Conservation (phyloP, 1,140 invertebrate genomes). For the Bicyclus anynana region DNA sequence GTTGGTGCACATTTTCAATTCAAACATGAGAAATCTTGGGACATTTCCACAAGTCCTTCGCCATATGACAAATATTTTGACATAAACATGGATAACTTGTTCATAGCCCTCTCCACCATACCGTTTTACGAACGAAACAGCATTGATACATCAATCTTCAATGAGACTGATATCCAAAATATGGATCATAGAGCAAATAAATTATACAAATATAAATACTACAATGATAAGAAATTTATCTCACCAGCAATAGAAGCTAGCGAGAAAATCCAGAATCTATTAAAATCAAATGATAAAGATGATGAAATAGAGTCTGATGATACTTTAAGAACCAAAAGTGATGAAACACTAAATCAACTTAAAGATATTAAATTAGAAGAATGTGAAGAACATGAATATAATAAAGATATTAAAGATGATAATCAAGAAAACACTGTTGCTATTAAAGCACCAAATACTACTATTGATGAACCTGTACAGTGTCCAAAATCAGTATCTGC, state of each 20-base stretch:
- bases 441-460: neutral
- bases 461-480: too few species aligned
- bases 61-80: conserved; percentile 70
- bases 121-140: conserved; percentile 69
- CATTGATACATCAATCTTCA: conserved; percentile 52
- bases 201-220: conserved; percentile 69
- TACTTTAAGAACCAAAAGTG: neutral
- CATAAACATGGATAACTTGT: conserved; percentile 61
- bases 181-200: conserved; percentile 65
- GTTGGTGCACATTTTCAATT: conserved; percentile 75
- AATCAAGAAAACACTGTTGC: conserved; percentile 2
- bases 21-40: conserved; percentile 75
- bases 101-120: conserved; percentile 50
- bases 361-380: conserved; percentile 10
- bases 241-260: conserved; percentile 53
- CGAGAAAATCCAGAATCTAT: conserved; percentile 15
- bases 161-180: conserved; percentile 50
- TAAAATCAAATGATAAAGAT: conserved; percentile 21
- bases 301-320: conserved; percentile 1
- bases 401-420: neutral
- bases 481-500: neutral
- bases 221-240: conserved; percentile 55
- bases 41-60: conserved; percentile 45
- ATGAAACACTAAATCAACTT: conserved; percentile 6
- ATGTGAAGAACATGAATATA: neutral